Base-by-base conservation (phyloP, 2,797 vertebrate species). In the Phataginus tetradactyla region DNA sequence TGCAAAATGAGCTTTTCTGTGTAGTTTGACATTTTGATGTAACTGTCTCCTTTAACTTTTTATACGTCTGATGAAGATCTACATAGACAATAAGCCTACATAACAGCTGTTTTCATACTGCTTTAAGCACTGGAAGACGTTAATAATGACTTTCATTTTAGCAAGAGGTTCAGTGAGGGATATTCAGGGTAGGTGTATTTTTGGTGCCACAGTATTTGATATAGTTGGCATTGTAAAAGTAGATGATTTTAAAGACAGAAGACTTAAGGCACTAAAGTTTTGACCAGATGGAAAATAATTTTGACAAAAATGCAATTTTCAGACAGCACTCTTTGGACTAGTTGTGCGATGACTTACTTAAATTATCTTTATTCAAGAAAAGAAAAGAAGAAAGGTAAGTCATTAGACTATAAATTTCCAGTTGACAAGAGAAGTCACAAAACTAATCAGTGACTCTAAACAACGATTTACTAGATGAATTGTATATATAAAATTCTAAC, bases 371-470 rank as follows among this genome's bases (percentile, higher is more conserved):
- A 97, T 98, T 98, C 95, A 98, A 98, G 95, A 98, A 98, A 98
- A 98, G 98, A 98, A 95, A 98, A 88, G 59, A 87, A 98, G 95
- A 98, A 98, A 97, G 97, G 87, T 21, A 96, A 98, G 98, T 99
- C 98, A 98, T 86, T 96, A 98, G 98, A 99, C 98, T 99, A 98
- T 99, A 99, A 99, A 98, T 97, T 97, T 98, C 98, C 98, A 98
- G 61, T 98, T 94, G 86, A 86, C 89, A 94, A 96, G 92, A 93
- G 96, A 98, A 99, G 99, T 99, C 99, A 98, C 98, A 80, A 2
- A 98, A 93, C 64, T 96, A 97, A 98, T 98, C 97, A 98, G 98
- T 99, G 99, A 99, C 99, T 99, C 98, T 99, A 99, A 99, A 98
- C 45, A 94, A 97, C 95, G 97, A 98, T 98, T 98, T 98, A 98